Evolutionary conservation across 2,888 invertebrate genomes (phyloP).

Genomic region (Rugalucina vietnamica): DNA sequence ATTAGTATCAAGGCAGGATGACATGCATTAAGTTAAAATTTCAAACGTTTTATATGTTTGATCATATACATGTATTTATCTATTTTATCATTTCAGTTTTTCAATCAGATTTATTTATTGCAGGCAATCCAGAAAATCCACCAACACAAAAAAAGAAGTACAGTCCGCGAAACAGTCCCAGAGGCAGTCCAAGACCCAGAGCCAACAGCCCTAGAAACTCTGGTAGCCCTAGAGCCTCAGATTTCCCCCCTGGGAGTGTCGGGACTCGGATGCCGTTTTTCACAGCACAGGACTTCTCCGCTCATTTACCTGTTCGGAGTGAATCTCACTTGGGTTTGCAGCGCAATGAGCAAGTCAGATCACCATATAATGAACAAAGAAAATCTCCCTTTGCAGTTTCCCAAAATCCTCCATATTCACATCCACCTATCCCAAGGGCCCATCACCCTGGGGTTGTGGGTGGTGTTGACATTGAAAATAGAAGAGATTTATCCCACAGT

Average conservation of each 20-base stretch:
- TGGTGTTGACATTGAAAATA: slow-evolving; percentile 19
- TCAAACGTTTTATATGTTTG: too few relatives aligned
- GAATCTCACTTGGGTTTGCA: slow-evolving; percentile 60
- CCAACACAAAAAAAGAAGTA: slow-evolving; percentile 63
- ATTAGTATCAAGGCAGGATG: too few relatives aligned
- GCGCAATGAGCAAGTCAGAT: slow-evolving; percentile 41
- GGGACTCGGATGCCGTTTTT: slow-evolving; percentile 45
- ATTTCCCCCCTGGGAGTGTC: neutral
- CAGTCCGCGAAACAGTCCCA: slow-evolving; percentile 61
- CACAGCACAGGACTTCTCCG: slow-evolving; percentile 51
- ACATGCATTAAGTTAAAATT: too few relatives aligned
- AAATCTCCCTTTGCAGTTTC: slow-evolving; percentile 52
- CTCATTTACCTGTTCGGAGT: slow-evolving; percentile 46
- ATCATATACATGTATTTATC: neutral
- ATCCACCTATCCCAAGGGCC: slow-evolving; percentile 20
- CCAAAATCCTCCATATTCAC: slow-evolving; percentile 19
- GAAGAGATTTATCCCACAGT: slow-evolving; percentile 9
- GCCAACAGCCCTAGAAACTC: slow-evolving; percentile 54
- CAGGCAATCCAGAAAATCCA: slow-evolving; percentile 48
- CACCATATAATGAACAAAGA: slow-evolving; percentile 51
- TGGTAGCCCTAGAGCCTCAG: slow-evolving; percentile 35
- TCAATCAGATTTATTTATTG: neutral
- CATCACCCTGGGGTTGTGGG: slow-evolving; percentile 19
- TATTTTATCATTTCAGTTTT: neutral
- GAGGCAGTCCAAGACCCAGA: slow-evolving; percentile 56